Evolutionary conservation across 2,888 invertebrate species (phyloP).

Genomic region (Perizoma flavofasciatum): DNA sequence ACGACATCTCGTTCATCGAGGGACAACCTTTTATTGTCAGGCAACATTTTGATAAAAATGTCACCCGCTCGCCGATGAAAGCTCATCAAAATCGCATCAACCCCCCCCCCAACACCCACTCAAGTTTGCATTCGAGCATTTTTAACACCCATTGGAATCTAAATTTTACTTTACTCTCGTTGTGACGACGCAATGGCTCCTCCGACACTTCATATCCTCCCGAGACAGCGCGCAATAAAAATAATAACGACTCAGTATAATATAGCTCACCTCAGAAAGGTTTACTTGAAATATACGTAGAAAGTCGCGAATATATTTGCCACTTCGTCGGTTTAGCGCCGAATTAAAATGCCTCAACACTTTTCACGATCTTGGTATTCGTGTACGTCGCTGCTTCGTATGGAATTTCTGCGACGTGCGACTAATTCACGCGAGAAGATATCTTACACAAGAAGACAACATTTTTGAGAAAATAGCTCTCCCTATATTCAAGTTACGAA

Average conservation of each 20-base stretch:
- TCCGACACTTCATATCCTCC: slow-evolving; percentile 57
- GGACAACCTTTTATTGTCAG: slow-evolving; percentile 53
- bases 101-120: slow-evolving; percentile 59
- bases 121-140: slow-evolving; percentile 58
- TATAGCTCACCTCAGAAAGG: slow-evolving; percentile 44
- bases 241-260: slow-evolving; percentile 57
- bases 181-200: slow-evolving; percentile 50
- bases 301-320: slow-evolving; percentile 37
- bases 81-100: slow-evolving; percentile 77
- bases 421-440: slow-evolving; percentile 75
- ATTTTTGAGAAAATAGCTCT: slow-evolving; percentile 52
- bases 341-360: slow-evolving; percentile 58
- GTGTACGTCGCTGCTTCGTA: slow-evolving; percentile 51
- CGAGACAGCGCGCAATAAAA: slow-evolving; percentile 59
- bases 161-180: slow-evolving; percentile 65
- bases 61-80: slow-evolving; percentile 47
- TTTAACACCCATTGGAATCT: slow-evolving; percentile 72
- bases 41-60: slow-evolving; percentile 68
- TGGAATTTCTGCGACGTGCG: slow-evolving; percentile 65
- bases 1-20: slow-evolving; percentile 60
- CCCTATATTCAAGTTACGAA: slow-evolving; percentile 29
- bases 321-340: slow-evolving; percentile 44
- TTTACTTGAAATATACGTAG: slow-evolving; percentile 41
- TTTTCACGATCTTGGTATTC: slow-evolving; percentile 54
- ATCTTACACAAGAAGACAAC: slow-evolving; percentile 54